phyloP scores from a whole-genome alignment of 2,888 invertebrate genomes.

The Deroplatys truncata region DNA sequence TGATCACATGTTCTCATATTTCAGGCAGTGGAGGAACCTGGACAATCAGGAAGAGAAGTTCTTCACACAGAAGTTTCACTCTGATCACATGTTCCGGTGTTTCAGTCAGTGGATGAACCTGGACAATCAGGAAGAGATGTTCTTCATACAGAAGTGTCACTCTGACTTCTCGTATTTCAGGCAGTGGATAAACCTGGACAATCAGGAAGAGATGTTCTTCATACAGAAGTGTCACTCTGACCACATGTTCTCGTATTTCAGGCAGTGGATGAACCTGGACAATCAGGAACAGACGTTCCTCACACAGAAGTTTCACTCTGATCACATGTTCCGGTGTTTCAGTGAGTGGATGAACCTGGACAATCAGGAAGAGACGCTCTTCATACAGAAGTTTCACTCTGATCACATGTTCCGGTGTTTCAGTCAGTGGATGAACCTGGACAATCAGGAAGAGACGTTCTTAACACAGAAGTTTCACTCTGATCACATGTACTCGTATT shows the following conservation, averaged over 20 bases:
- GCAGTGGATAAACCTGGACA: too few relatives aligned
- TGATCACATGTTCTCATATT: background rate
- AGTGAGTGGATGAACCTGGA: conserved; percentile 61
- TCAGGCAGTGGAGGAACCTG: conserved; percentile 74
- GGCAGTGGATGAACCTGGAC: conserved; percentile 80
- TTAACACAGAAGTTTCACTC: too few relatives aligned
- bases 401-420: background rate
- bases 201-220: conserved; percentile 71
- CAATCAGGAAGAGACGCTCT: too few relatives aligned
- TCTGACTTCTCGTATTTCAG: conserved; percentile 38
- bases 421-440: conserved; percentile 75
- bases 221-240: conserved; percentile 27
- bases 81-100: background rate
- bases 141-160: conserved; percentile 17
- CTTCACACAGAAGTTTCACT: conserved; percentile 56
- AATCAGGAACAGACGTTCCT: too few relatives aligned
- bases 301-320: too few relatives aligned
- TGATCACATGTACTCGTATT: background rate
- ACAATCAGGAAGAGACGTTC: too few relatives aligned
- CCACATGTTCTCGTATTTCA: conserved; percentile 25
- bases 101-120: conserved; percentile 71
- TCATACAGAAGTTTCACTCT: too few relatives aligned
- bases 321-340: background rate
- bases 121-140: too few relatives aligned
- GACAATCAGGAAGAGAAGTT: too few relatives aligned